phyloP scores from a whole-genome alignment of 1,140 invertebrate species.

The Nephila pilipes region DNA sequence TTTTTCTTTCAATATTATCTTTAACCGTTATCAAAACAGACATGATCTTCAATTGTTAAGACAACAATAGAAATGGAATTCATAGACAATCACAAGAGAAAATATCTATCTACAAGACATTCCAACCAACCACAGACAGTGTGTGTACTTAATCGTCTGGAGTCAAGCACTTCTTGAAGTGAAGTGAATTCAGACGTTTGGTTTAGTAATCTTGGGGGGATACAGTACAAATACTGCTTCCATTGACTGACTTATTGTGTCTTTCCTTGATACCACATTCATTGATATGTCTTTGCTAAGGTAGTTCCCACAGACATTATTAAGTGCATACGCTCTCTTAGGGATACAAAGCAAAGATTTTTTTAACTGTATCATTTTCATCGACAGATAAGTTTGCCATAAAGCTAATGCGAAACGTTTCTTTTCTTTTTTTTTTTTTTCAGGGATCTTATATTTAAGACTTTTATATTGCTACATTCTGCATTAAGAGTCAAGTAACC shows the following conservation, averaged over 20 bases:
- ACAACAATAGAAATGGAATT: background rate
- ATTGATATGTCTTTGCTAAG: background rate
- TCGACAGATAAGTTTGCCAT: background rate
- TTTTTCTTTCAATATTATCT: background rate
- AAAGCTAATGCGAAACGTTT: background rate
- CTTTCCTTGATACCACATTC: background rate
- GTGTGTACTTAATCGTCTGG: constrained; percentile 22
- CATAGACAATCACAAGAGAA: background rate
- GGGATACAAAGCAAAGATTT: background rate
- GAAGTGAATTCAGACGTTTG: constrained; percentile 26
- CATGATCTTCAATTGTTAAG: background rate
- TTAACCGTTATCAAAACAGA: background rate
- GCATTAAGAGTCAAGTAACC: too few species aligned
- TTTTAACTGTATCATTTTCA: background rate
- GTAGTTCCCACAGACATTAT: background rate
- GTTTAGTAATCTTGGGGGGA: constrained; percentile 2
- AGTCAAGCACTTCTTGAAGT: background rate
- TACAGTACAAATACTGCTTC: background rate
- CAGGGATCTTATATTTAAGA: too few species aligned
- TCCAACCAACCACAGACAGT: background rate
- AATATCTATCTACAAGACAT: background rate
- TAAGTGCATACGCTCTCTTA: background rate
- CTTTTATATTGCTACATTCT: too few species aligned
- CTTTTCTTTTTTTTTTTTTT: background rate
- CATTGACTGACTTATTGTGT: background rate